phyloP scores from a whole-genome alignment of 2,888 invertebrate genomes.

The Stenodema calcarata region DNA sequence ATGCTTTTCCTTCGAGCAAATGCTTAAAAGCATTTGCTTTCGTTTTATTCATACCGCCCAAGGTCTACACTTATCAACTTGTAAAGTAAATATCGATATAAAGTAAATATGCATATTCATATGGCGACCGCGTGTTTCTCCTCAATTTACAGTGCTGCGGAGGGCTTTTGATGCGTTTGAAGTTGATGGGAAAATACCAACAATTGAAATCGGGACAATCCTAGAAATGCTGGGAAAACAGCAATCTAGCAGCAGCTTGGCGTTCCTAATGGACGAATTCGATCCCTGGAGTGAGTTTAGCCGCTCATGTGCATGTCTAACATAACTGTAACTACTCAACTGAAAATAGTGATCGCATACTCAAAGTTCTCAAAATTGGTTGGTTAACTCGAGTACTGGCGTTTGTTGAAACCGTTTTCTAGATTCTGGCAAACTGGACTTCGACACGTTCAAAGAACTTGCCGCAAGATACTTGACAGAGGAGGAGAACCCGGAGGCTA shows the following conservation, averaged over 20 bases:
- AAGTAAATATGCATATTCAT: no score
- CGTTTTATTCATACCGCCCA: no score
- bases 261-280: constrained; percentile 81
- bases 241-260: constrained; percentile 76
- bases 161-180: constrained; percentile 93
- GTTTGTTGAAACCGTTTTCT: neutral
- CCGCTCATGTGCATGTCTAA: neutral
- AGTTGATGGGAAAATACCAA: constrained; percentile 76
- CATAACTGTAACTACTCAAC: no score
- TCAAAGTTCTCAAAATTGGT: neutral
- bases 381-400: neutral
- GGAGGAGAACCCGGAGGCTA: constrained; percentile 65
- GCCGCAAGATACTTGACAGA: constrained; percentile 67
- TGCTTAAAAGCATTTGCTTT: no score
- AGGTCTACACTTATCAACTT: no score
- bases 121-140: no score
- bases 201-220: constrained; percentile 83
- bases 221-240: constrained; percentile 88
- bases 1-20: no score
- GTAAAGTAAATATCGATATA: no score
- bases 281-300: constrained; percentile 64
- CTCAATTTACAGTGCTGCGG: constrained; percentile 71
- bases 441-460: constrained; percentile 67
- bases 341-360: no score
- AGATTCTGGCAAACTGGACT: constrained; percentile 67